Evolutionary conservation across 1,140 invertebrate species (phyloP).

Genomic region (Archegozetes longisetosus): DNA sequence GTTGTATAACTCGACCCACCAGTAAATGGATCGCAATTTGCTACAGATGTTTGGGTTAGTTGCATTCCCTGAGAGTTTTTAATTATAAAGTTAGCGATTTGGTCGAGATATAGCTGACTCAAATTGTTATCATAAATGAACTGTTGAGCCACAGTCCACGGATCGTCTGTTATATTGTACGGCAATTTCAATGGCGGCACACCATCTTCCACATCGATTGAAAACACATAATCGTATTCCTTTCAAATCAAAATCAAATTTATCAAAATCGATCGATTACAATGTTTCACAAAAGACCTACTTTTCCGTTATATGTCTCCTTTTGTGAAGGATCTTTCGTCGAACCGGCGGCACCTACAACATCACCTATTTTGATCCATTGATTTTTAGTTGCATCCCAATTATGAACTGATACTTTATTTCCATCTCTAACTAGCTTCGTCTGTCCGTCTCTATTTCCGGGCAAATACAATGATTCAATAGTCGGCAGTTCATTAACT

Average conservation of each 20-base stretch:
- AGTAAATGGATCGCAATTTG: slow-evolving; percentile 33
- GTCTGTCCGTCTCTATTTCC: slow-evolving; percentile 68
- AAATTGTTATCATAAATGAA: slow-evolving; percentile 56
- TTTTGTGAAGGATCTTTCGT: slow-evolving; percentile 45
- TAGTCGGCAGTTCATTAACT: slow-evolving; percentile 62
- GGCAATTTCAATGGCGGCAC: slow-evolving; percentile 72
- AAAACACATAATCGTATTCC: slow-evolving; percentile 91
- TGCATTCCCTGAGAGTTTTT: slow-evolving; percentile 27
- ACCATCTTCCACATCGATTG: slow-evolving; percentile 79
- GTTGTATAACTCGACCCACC: slow-evolving; percentile 22
- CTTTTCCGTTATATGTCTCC: slow-evolving; percentile 52
- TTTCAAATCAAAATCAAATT: slow-evolving; percentile 32
- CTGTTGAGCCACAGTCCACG: slow-evolving; percentile 44
- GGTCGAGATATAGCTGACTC: slow-evolving; percentile 70
- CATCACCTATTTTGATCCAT: slow-evolving; percentile 79
- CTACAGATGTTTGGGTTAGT: neutral
- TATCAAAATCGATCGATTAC: slow-evolving; percentile 4
- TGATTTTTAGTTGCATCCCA: slow-evolving; percentile 51
- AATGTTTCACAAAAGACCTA: slow-evolving; percentile 20
- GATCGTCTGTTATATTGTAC: slow-evolving; percentile 58
- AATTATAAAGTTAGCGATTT: slow-evolving; percentile 88
- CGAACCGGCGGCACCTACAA: slow-evolving; percentile 56
- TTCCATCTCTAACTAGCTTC: slow-evolving; percentile 58
- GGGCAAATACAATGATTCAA: slow-evolving; percentile 51
- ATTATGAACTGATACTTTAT: slow-evolving; percentile 41